Base-by-base conservation (phyloP, 37 sponge, comb jelly and placozoan genomes). In the Beroe ovata region DNA sequence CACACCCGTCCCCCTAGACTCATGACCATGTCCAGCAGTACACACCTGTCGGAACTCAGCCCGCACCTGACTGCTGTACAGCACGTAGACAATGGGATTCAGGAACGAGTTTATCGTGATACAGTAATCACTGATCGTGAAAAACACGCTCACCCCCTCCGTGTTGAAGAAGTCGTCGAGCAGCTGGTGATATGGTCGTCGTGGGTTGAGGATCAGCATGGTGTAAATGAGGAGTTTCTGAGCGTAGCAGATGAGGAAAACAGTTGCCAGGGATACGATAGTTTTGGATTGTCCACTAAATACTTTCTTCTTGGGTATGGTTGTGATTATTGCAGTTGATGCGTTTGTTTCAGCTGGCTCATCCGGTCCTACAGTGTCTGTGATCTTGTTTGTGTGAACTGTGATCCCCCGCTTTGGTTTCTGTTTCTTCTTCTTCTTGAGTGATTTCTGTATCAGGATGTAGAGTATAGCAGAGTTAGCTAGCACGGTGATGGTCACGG, bases 171-270 rank as follows among this genome's bases (percentile, higher is more conserved):
- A 23, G 26, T 21, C 36, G 3, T 30, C 22, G 1, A 77, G 84
- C 2, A 77, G 84, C 8, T 77, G 16, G 54, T 77, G 41, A 25
- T 41, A 77, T 1, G 41, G 26, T 23, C 22, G 26, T 2, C 11
- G 20, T 22, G 84, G 84, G 23, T 35, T 41, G 22, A 26, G 14
- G 22, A 77, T 35, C 22, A 40, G 54, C 2, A 40, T 6, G 28
- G 54, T 23, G 47, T 38, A 77, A 4, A 77, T 11, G 47, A 16
- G 41, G 8, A 77, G 38, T 25, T 42, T 39, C 84, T 77, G 84
- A 77, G 47, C 84, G 84, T 77, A 77, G 84, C 84, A 77, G 84
- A 77, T 21, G 22, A 77, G 23, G 28, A 36, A 77, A 0, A 77
- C n/a, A 3, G n/a, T 25, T 8, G 84, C 42, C 2, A 77, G 47